Base-by-base conservation (phyloP, 2,888 invertebrate species). In the Eumerus sabulonum region DNA sequence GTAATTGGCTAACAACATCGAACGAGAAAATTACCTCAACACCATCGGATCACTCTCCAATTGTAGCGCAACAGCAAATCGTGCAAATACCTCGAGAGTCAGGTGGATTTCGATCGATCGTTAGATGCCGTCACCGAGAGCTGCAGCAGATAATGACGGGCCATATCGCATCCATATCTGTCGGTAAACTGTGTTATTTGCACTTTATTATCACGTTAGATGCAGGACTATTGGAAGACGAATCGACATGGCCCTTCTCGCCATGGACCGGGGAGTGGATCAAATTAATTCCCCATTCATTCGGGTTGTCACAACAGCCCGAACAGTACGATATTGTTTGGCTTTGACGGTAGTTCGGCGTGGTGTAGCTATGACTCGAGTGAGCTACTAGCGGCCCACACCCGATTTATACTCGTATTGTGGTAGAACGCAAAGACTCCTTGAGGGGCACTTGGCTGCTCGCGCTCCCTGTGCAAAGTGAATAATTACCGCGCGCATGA, bases 151-250 rank as follows among this genome's bases (percentile, higher is more conserved):
- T 74, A 79, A 79, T 79, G 74, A 79, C 74, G 74, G 59, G 35
- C 68, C 68, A 27, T 79, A 79, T 79, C 79, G 68, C 16, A 70
- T 62, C 66, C 76, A 76, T 76, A 81, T 76, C 81, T 74, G 60
- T 51, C 53, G 14, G 81, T 76, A 71, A 82, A 82, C 84, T 86
- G 87, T 88, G 86, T 88, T 88, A 88, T 88, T 88, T 88, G 88
- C 88, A 88, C 88, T 87, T 87, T 88, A 88, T 88, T 88, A 88
- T 87, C 88, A 86, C 87, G 86, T 87, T 87, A 87, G 85, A 83
- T 72, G 74, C 60, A 50, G 67, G 63, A 19, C 18, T 16, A 50
- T 16, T 9, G 50, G 53, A 56, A 4, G 27, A 27, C 27, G 27
- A 27, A 27, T 66, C 76, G 62, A 27, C 2, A 27, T 27, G 35